Evolutionary conservation across 2,797 vertebrate species (phyloP), one percentile per base, ranked within the genome.

Genomic region (Merluccius polli): DNA sequence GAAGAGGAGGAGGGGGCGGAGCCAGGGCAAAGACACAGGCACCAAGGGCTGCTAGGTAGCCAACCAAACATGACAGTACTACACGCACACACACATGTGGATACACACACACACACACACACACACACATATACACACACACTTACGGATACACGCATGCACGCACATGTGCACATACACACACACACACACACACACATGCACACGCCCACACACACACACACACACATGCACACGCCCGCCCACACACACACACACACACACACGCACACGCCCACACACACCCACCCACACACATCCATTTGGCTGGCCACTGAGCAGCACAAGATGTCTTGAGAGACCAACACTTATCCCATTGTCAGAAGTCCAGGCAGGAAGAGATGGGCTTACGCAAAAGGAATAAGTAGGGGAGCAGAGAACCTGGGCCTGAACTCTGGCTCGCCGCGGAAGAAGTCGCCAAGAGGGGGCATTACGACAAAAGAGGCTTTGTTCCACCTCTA

Each of bases 261-360:
- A 68, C 75, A 35, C 77, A 74, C n/a, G 41, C 74, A 74, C 77
- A 48, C 78, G 72, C 69, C 81, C 74, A 68, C 70, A 72, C 15
- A 82, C 70, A 84, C 83, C 83, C 87, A 35, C 70, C 30, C 70
- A 69, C 88, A 87, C 76, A 86, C 84, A 87, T 83, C 76, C 80
- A 85, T 76, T 48, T 48, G 41, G 41, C 41, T 48, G 41, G 41
- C 41, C 18, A 48, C 41, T 72, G 79, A 85, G 83, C 82, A 69
- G 83, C 80, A 75, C 75, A 41, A 79, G 85, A 85, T 87, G 85
- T 87, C 86, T 79, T 48, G 41, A 48, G 88, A 85, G 84, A 90
- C 87, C 91, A 92, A 92, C 91, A 93, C 89, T 90, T 92, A 87
- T 92, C 87, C 88, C 89, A 92, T 93, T 92, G 92, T 93, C 87